These are phyloP conservation scores for Chelon labrosus DNA, from an alignment of 2,797 vertebrate species.

Conservation along the genomic window DNA sequence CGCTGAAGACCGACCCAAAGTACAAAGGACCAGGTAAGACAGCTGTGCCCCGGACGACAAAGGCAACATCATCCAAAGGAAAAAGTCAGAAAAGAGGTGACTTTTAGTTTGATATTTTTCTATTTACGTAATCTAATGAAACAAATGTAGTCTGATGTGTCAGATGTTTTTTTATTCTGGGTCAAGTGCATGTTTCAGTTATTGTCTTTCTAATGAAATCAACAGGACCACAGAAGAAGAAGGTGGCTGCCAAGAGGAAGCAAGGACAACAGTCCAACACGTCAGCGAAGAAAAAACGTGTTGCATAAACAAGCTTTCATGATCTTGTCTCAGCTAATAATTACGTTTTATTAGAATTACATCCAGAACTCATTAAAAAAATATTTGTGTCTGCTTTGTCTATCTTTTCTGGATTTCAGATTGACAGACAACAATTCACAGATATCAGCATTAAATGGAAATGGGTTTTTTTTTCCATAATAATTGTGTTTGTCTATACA, in stretches of 20 bases:
- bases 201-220: not conserved
- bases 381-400: too few species aligned
- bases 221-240: constrained; percentile 31
- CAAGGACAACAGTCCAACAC: not conserved
- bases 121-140: not conserved
- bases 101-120: not conserved
- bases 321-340: too few species aligned
- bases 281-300: constrained; percentile 13
- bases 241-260: not conserved
- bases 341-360: too few species aligned
- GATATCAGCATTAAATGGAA: too few species aligned
- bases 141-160: not conserved
- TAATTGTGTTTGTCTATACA: too few species aligned
- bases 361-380: too few species aligned
- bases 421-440: too few species aligned
- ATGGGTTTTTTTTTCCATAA: too few species aligned
- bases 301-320: too few species aligned
- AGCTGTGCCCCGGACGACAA: not conserved
- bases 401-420: too few species aligned
- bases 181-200: not conserved
- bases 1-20: constrained; percentile 42
- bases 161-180: not conserved
- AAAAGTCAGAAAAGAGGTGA: constrained; percentile 24
- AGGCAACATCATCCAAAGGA: not conserved
- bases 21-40: not conserved